A percentile compares a stretch with the other conserved stretches of the same genome.
These are phyloP conservation scores for Cathartes aura DNA, from an alignment of 2,113 vertebrate genomes.

Conservation along the genomic window DNA sequence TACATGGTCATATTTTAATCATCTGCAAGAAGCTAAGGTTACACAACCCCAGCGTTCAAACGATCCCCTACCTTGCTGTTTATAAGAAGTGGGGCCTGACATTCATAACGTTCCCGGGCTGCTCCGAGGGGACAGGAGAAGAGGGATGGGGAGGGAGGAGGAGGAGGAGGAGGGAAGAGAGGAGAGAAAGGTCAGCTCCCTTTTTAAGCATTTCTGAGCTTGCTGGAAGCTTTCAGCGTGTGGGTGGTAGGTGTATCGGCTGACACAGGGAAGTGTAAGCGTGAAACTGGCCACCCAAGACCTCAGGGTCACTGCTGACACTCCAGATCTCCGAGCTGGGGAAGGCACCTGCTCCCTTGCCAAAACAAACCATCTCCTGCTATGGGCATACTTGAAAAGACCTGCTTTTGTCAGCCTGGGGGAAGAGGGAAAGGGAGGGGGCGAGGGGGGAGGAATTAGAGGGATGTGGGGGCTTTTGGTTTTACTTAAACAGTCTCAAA, in stretches of 20 bases:
- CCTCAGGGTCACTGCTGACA: conserved; percentile 79
- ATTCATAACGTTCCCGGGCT: not conserved
- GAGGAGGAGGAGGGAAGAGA: conserved; percentile 23
- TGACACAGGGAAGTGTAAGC: conserved; percentile 80
- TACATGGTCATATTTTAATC: conserved; percentile 59
- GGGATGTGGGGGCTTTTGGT: conserved; percentile 50
- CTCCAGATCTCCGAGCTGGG: conserved; percentile 68
- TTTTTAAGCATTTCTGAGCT: conserved; percentile 73
- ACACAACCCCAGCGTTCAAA: conserved; percentile 16
- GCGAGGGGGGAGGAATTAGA: not conserved
- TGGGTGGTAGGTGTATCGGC: conserved; percentile 81
- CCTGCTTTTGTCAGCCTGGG: conserved; percentile 66
- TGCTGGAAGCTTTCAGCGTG: conserved; percentile 71
- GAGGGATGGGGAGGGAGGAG: conserved; percentile 6
- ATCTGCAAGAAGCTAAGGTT: conserved; percentile 68
- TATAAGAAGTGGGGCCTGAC: conserved; percentile 43
- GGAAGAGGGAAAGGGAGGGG: conserved; percentile 28
- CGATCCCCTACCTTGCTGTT: conserved; percentile 63
- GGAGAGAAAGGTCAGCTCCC: conserved; percentile 69
- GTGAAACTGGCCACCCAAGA: conserved; percentile 84
- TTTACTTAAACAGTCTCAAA: conserved; percentile 78
- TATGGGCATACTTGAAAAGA: conserved; percentile 71
- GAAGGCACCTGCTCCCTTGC: conserved; percentile 83
- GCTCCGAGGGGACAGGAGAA: conserved; percentile 32
- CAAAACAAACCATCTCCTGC: conserved; percentile 81